phyloP scores from a whole-genome alignment of 2,113 vertebrate genomes.

The Zosterops japonicus region DNA sequence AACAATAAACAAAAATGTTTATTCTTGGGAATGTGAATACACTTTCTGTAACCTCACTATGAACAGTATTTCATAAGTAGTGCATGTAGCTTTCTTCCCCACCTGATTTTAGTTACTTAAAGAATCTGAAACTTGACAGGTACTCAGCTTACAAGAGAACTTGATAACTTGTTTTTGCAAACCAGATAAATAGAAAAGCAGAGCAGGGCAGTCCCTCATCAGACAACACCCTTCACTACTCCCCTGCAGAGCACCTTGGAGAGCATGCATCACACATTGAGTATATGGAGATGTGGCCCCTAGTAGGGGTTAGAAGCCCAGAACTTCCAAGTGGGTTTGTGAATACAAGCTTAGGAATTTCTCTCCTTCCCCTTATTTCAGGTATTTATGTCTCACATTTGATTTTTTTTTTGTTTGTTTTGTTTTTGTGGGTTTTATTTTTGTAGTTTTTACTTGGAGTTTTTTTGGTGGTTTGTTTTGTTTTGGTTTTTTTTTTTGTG shows the following conservation, averaged over 20 bases:
- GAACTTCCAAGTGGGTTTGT: background rate
- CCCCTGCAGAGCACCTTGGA: background rate
- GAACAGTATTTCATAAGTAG: background rate
- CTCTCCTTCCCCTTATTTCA: background rate
- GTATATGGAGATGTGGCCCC: fast-evolving
- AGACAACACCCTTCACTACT: background rate
- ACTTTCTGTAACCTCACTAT: background rate
- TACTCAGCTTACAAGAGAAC: background rate
- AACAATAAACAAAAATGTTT: background rate
- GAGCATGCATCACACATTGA: background rate
- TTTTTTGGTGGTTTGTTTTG: background rate
- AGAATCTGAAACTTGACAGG: background rate
- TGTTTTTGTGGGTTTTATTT: background rate
- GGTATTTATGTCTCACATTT: background rate
- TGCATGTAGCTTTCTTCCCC: background rate
- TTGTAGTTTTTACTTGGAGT: background rate
- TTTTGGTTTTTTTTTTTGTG: background rate
- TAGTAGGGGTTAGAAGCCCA: background rate
- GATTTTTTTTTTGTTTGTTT: background rate
- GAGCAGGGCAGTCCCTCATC: background rate
- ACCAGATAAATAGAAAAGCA: background rate
- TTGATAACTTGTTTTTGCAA: background rate
- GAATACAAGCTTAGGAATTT: background rate
- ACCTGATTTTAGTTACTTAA: background rate
- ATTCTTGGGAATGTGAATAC: background rate